Evolutionary conservation across 1,140 invertebrate species (phyloP).

Genomic region (Drosophila tropicalis): DNA sequence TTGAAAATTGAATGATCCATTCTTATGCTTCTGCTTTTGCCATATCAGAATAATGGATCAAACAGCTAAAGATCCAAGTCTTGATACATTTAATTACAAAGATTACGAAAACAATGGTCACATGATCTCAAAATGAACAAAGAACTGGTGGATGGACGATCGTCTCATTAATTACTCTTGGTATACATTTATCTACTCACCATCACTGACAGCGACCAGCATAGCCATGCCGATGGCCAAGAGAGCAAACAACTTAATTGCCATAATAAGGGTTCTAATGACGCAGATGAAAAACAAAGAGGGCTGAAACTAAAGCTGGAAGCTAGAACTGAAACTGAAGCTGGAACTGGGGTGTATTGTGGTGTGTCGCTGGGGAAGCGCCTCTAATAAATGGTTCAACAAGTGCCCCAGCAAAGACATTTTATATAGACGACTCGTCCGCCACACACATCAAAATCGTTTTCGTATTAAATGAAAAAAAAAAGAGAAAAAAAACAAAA

Average conservation of each 20-base stretch:
- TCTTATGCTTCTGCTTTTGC: too few relatives aligned
- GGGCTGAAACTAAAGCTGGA: not conserved
- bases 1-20: too few relatives aligned
- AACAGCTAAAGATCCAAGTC: too few relatives aligned
- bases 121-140: too few relatives aligned
- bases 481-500: slow-evolving; percentile 36
- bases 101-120: too few relatives aligned
- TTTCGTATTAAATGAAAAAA: slow-evolving; percentile 28
- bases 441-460: slow-evolving; percentile 53
- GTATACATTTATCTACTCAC: slow-evolving; percentile 40
- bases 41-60: too few relatives aligned
- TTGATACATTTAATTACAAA: too few relatives aligned
- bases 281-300: not conserved
- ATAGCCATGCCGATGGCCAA: slow-evolving; percentile 60
- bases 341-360: slow-evolving; percentile 14
- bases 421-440: slow-evolving; percentile 53
- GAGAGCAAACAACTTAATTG: slow-evolving; percentile 64
- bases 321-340: not conserved
- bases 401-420: slow-evolving; percentile 67
- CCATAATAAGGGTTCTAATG: slow-evolving; percentile 41
- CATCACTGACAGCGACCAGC: slow-evolving; percentile 51
- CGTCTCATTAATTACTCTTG: not conserved
- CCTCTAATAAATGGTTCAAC: slow-evolving; percentile 69
- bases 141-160: too few relatives aligned
- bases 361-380: slow-evolving; percentile 62